Conservation (phyloP, 2,797 vertebrate genomes). For the Darevskia nairensis region DNA sequence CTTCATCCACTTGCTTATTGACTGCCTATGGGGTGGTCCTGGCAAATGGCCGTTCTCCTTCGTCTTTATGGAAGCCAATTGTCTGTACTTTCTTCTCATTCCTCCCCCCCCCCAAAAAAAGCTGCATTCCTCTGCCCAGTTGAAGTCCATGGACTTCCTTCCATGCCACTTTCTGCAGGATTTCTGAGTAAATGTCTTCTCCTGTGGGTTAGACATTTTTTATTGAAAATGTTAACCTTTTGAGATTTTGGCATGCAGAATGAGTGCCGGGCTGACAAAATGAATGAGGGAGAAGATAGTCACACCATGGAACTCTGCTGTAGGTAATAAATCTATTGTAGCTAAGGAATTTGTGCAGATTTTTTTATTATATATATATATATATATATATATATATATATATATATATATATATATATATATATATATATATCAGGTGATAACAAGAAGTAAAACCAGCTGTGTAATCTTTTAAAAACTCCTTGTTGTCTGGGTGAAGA, state of each 20-base stretch:
- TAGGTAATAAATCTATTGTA: constrained; percentile 68
- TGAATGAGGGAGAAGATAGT: constrained; percentile 63
- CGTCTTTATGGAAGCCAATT: neutral
- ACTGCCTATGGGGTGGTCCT: neutral
- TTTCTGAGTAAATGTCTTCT: neutral
- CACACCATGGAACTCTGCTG: constrained; percentile 58
- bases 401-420: no score
- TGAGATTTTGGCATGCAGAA: constrained; percentile 20
- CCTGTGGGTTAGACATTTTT: neutral
- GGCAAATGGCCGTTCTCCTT: neutral
- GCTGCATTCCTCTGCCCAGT: neutral
- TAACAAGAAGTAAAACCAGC: constrained; percentile 73
- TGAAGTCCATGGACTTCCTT: neutral
- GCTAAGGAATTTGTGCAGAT: constrained; percentile 66
- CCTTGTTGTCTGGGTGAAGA: constrained; percentile 64
- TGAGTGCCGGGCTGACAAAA: constrained; percentile 60
- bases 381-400: no score
- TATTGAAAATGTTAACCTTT: constrained; percentile 1
- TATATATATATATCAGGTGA: constrained; percentile 40
- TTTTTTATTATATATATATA: constrained; percentile 36
- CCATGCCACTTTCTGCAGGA: neutral
- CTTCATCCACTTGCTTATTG: neutral
- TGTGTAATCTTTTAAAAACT: constrained; percentile 58
- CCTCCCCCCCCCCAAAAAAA: no score
- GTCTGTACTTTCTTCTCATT: neutral